These are phyloP conservation scores for Agrotis ipsilon DNA, from an alignment of 2,888 invertebrate genomes.

Conservation along the genomic window DNA sequence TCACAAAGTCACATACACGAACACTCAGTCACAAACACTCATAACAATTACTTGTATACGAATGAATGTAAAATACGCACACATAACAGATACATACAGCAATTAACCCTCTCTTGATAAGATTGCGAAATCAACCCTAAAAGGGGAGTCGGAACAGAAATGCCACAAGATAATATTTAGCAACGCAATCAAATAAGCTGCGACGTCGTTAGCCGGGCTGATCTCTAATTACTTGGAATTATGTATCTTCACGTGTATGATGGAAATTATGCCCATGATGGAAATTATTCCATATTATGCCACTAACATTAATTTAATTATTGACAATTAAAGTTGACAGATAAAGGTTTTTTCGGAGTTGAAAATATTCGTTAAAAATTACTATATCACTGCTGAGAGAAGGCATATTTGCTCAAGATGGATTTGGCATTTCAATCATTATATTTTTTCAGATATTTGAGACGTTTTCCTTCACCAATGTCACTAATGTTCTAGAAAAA, in stretches of 20 bases:
- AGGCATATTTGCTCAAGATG: too few relatives aligned
- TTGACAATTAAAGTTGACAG: background rate
- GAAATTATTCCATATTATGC: background rate
- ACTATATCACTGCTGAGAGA: too few relatives aligned
- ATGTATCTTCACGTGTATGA: conserved; percentile 1
- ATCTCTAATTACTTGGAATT: conserved; percentile 49
- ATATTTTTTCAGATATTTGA: too few relatives aligned
- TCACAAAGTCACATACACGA: too few relatives aligned
- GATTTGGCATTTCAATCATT: too few relatives aligned
- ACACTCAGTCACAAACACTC: too few relatives aligned
- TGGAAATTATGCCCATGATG: too few relatives aligned
- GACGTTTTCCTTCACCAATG: too few relatives aligned
- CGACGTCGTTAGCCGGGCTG: conserved; percentile 49
- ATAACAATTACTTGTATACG: too few relatives aligned
- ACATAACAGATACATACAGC: conserved; percentile 23
- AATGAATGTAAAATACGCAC: conserved; percentile 6
- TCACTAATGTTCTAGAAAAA: too few relatives aligned
- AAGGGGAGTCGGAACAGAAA: conserved; percentile 46
- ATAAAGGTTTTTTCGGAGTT: background rate
- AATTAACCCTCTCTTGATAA: conserved; percentile 49
- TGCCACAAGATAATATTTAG: conserved; percentile 59
- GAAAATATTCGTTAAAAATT: too few relatives aligned
- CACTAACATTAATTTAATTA: background rate
- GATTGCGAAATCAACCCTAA: conserved; percentile 25
- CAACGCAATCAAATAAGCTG: conserved; percentile 55